These are phyloP conservation scores for Craterocephalus amniculus DNA, from an alignment of 2,797 vertebrate genomes.

Conservation along the genomic window DNA sequence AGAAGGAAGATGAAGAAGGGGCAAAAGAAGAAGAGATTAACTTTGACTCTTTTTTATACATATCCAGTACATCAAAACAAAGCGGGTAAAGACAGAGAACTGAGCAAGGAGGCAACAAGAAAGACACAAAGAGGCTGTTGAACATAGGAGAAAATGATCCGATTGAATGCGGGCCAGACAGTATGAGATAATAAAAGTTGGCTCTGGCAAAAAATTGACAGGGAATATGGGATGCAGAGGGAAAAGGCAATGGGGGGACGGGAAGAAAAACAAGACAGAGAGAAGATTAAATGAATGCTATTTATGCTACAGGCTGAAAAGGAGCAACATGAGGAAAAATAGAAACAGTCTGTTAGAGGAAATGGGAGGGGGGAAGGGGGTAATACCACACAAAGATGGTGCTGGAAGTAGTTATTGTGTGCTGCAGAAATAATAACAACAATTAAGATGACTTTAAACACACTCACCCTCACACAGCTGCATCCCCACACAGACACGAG, in stretches of 20 bases:
- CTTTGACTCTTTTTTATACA: slow-evolving; percentile 46
- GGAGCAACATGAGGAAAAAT: slow-evolving; percentile 73
- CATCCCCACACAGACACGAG: slow-evolving; percentile 32
- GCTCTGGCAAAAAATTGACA: slow-evolving; percentile 59
- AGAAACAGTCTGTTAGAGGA: slow-evolving; percentile 68
- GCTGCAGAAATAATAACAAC: slow-evolving; percentile 81
- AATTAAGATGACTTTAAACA: slow-evolving; percentile 80
- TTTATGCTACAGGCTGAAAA: slow-evolving; percentile 77
- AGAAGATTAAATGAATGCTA: slow-evolving; percentile 76
- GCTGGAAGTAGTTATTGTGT: slow-evolving; percentile 74
- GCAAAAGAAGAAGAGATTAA: slow-evolving; percentile 46
- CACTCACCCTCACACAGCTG: slow-evolving; percentile 55
- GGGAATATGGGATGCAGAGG: slow-evolving; percentile 38
- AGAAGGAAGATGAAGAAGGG: slow-evolving; percentile 41
- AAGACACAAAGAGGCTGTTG: slow-evolving; percentile 18
- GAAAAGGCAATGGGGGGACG: slow-evolving; percentile 36
- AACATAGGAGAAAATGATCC: slow-evolving; percentile 39
- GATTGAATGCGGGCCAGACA: slow-evolving; percentile 44
- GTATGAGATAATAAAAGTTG: slow-evolving; percentile 67
- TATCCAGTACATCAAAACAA: slow-evolving; percentile 48
- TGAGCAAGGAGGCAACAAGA: slow-evolving; percentile 14
- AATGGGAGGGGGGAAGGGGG: slow-evolving; percentile 28
- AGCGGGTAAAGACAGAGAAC: slow-evolving; percentile 36
- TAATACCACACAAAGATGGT: slow-evolving; percentile 70
- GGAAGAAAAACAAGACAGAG: slow-evolving; percentile 53